Conservation (phyloP, 2,888 invertebrate species). For the Clostera curtula region DNA sequence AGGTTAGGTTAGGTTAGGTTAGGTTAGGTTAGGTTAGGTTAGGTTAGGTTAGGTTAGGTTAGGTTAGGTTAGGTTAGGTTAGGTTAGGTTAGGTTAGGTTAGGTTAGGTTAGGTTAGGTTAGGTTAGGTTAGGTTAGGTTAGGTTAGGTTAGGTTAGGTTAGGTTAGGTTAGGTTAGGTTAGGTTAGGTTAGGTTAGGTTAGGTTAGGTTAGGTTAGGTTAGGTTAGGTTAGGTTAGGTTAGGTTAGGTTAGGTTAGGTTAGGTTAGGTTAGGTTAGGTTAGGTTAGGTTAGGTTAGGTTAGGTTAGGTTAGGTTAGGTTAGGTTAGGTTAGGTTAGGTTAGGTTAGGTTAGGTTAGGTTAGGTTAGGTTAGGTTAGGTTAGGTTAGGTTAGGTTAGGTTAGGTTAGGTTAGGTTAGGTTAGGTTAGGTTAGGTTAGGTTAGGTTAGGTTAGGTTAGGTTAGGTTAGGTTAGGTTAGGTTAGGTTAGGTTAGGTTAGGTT, state of each 20-base stretch:
- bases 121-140: constrained; percentile 12
- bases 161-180: constrained; percentile 13
- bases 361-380: constrained; percentile 10
- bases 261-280: constrained; percentile 8
- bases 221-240: constrained; percentile 8
- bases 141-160: constrained; percentile 12
- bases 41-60: constrained; percentile 13
- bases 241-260: constrained; percentile 8
- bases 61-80: constrained; percentile 14
- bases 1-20: constrained; percentile 17
- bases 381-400: constrained; percentile 8
- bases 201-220: constrained; percentile 9
- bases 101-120: constrained; percentile 14
- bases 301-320: constrained; percentile 5
- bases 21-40: constrained; percentile 15
- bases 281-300: constrained; percentile 6
- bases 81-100: constrained; percentile 14
- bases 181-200: constrained; percentile 10
- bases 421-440: constrained; percentile 11
- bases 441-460: constrained; percentile 9
- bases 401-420: constrained; percentile 8
- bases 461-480: constrained; percentile 8
- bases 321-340: constrained; percentile 5
- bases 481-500: constrained; percentile 5
- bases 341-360: constrained; percentile 8